A percentile compares a stretch with the other conserved stretches of the same genome.
phyloP scores from a whole-genome alignment of 2,888 invertebrate species.

The Coecobrya sp. region DNA sequence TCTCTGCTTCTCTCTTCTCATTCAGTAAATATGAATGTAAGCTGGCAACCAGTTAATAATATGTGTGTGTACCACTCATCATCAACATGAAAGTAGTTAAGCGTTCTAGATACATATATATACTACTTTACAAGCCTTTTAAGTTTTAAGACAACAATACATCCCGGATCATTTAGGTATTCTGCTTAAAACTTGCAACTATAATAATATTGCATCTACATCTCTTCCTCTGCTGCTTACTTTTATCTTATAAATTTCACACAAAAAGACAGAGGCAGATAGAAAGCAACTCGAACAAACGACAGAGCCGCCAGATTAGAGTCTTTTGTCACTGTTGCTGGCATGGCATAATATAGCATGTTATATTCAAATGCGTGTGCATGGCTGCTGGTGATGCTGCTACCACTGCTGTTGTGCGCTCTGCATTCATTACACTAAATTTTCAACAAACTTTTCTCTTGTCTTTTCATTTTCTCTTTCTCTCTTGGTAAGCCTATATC shows the following conservation, averaged over 20 bases:
- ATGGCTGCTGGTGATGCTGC: not conserved
- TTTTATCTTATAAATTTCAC: not conserved
- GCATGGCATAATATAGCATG: constrained; percentile 18
- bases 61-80: constrained; percentile 10
- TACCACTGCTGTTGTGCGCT: not conserved
- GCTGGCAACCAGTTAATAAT: not conserved
- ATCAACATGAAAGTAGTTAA: constrained; percentile 45
- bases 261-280: not conserved
- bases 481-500: not conserved
- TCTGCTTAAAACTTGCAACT: not conserved
- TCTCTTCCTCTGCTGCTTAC: not conserved
- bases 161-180: not conserved
- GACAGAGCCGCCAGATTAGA: constrained; percentile 9
- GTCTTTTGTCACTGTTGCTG: constrained; percentile 43
- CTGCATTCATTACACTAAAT: constrained; percentile 67
- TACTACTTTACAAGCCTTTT: not conserved
- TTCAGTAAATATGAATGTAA: constrained; percentile 24
- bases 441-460: constrained; percentile 48
- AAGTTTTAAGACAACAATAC: constrained; percentile 2
- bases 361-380: constrained; percentile 35
- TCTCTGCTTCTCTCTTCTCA: not conserved
- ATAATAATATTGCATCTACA: not conserved
- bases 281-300: constrained; percentile 12
- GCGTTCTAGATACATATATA: not conserved
- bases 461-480: not conserved